Conservation (phyloP, 1,140 invertebrate species). For the Drosophila varians region DNA sequence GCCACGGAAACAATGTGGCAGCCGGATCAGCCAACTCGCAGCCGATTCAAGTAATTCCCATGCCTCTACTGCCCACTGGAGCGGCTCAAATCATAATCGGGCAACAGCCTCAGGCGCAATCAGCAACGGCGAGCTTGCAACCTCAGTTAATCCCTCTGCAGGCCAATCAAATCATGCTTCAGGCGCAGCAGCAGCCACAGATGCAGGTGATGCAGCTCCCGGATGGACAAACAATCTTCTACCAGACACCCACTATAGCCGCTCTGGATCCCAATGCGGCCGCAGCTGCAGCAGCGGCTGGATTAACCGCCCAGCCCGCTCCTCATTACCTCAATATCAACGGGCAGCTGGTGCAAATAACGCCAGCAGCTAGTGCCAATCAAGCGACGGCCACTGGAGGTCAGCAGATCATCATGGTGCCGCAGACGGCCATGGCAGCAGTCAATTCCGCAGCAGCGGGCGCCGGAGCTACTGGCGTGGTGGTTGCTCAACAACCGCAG, state of each 20-base stretch:
- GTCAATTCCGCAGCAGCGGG: slow-evolving; percentile 84
- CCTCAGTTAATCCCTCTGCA: slow-evolving; percentile 71
- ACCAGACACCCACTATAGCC: slow-evolving; percentile 85
- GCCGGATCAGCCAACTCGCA: slow-evolving; percentile 28
- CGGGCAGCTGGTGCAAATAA: slow-evolving; percentile 89
- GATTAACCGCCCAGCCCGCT: slow-evolving; percentile 83
- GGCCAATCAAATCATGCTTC: slow-evolving; percentile 77
- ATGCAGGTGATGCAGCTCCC: slow-evolving; percentile 94
- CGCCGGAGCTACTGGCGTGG: slow-evolving; percentile 26
- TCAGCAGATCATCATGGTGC: slow-evolving; percentile 81
- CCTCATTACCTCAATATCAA: slow-evolving; percentile 90
- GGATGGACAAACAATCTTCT: slow-evolving; percentile 97
- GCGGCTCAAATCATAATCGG: slow-evolving; percentile 76
- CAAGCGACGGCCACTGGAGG: slow-evolving; percentile 32
- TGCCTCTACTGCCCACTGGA: slow-evolving; percentile 67
- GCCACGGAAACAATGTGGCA: slow-evolving; percentile 16
- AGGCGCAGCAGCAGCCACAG: slow-evolving; percentile 85
- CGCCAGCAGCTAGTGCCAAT: slow-evolving; percentile 70
- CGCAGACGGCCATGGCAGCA: slow-evolving; percentile 78
- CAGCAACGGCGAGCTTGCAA: slow-evolving; percentile 32
- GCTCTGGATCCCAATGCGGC: slow-evolving; percentile 59
- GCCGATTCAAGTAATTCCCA: slow-evolving; percentile 76
- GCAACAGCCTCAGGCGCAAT: slow-evolving; percentile 57
- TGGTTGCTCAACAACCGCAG: slow-evolving; percentile 44
- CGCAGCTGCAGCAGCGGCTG: slow-evolving; percentile 35